These are phyloP conservation scores for Chiridota heheva DNA, from an alignment of 35 echinoderm and acorn worm genomes.

Conservation along the genomic window DNA sequence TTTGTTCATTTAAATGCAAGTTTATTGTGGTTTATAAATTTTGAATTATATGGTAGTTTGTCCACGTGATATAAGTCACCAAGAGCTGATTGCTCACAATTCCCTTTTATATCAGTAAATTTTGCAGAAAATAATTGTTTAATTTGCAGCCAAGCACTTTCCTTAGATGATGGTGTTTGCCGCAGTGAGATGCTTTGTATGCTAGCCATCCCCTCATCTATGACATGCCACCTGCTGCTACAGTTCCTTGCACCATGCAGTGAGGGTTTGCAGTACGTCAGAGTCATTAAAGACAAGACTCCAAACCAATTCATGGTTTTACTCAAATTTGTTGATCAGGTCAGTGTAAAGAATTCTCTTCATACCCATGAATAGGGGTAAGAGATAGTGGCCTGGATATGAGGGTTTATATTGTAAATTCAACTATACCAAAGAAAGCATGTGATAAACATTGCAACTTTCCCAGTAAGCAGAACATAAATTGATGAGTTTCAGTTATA, in stretches of 20 bases:
- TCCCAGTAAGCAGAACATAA: no score
- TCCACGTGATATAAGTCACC: not conserved
- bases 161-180: conserved; percentile 69
- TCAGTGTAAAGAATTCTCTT: conserved; percentile 18
- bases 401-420: no score
- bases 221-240: conserved; percentile 83
- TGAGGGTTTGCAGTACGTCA: conserved; percentile 76
- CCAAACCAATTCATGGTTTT: conserved; percentile 98
- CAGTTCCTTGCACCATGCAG: conserved; percentile 84
- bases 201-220: conserved; percentile 81
- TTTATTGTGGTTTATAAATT: no score
- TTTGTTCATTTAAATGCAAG: no score
- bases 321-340: conserved; percentile 89
- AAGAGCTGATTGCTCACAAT: not conserved
- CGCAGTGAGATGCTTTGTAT: conserved; percentile 97
- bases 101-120: not conserved
- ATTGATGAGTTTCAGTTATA: no score
- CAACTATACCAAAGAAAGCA: no score
- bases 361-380: not conserved
- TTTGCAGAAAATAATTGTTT: conserved; percentile 15
- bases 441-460: no score
- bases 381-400: not conserved
- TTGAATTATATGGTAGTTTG: no score
- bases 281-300: conserved; percentile 83
- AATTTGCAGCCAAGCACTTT: conserved; percentile 66